Base-by-base conservation (phyloP, 1,140 invertebrate genomes). In the Achatina immaculata region DNA sequence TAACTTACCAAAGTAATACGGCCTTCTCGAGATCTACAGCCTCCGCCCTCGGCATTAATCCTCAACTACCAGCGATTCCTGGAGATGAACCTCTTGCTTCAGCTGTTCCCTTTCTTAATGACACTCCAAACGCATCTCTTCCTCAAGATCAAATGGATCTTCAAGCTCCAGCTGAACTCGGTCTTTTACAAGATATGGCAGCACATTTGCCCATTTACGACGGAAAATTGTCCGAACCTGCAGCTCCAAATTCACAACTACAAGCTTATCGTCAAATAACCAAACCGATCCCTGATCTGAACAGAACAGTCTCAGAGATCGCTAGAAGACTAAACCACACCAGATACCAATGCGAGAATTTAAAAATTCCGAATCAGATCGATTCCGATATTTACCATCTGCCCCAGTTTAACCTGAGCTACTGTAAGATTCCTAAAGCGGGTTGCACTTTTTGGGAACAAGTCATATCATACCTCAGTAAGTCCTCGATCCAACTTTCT, bases 361-460 rank as follows among this genome's bases (percentile, higher is more conserved):
- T 69, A 65, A 79, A 79, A 79, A 42, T 79, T 6, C 77, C 77
- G 4, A 48, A 79, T 34, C 3, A 45, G 14, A 65, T 79, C 24
- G 77, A 79, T 40, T 45, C 77, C 1, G 77, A 79, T 1, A 31
- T 79, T 6, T 79, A 69, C 77, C 14, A 43, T 21, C 31, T 79
- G 65, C 45, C 77, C 3, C 40, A 68, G 38, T 51, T 16, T 31
- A 79, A 79, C 66, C 9, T 79, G 3, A 40, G 62, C 31, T 79
- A 79, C 66, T 79, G 77, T 28, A 79, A 79, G 40, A 28, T 79
- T 0, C 77, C 77, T 28, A 79, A 79, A 42, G 65, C 77, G 1
- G 77, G 65, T 31, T 48, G 77, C 31, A 79, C 77, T 0, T 79
- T 69, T 36, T 79, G 77, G 77, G 77, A 79, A 43, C 77, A 79